phyloP scores from a whole-genome alignment of 2,113 vertebrate genomes.

The Argyrosomus japonicus region DNA sequence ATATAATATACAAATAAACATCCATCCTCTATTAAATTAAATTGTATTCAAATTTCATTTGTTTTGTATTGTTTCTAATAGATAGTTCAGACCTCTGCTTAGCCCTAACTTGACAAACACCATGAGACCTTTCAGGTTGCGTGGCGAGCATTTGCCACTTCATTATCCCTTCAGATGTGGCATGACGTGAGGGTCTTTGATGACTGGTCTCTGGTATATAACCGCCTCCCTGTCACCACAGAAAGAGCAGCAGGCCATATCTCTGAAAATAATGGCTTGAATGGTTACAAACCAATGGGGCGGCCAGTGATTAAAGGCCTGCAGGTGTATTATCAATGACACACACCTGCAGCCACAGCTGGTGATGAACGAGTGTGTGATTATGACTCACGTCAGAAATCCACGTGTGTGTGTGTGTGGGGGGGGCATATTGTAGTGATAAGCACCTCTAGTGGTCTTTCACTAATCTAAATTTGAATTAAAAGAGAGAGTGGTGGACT shows the following conservation, averaged over 20 bases:
- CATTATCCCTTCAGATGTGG: constrained; percentile 3
- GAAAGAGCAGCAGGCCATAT: constrained; percentile 17
- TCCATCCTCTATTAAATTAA: neutral
- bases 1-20: neutral
- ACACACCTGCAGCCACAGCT: constrained; percentile 60
- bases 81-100: neutral
- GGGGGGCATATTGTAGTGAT: neutral
- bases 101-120: neutral
- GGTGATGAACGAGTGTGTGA: constrained; percentile 40
- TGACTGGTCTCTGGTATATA: neutral
- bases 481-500: neutral
- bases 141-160: neutral
- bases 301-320: constrained; percentile 65
- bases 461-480: constrained; percentile 3
- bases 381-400: neutral
- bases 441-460: constrained; percentile 23
- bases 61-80: neutral
- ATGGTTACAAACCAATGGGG: constrained; percentile 34
- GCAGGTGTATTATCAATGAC: constrained; percentile 66
- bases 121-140: neutral
- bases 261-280: constrained; percentile 36
- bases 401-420: neutral
- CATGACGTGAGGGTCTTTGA: constrained; percentile 5
- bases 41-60: too few species aligned
- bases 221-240: neutral